A percentile compares a stretch with the other conserved stretches of the same genome.
Conservation (phyloP, 2,797 vertebrate genomes). For the Darevskia nairensis region DNA sequence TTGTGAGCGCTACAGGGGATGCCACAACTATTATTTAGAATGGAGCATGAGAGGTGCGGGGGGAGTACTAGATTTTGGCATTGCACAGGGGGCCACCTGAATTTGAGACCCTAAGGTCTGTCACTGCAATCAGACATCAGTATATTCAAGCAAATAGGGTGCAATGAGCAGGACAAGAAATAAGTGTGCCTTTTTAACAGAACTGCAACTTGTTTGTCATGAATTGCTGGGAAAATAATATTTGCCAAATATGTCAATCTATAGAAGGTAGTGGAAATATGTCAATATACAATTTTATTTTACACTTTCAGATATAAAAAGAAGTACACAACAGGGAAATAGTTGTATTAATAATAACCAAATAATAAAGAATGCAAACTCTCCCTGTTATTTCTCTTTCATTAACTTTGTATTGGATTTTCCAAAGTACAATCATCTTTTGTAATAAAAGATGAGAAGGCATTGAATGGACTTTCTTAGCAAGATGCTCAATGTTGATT, state of each 20-base stretch:
- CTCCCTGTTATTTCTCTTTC: not conserved
- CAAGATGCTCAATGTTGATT: not conserved
- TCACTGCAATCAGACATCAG: not conserved
- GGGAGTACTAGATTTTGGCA: too few relatives aligned
- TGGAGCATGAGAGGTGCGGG: too few relatives aligned
- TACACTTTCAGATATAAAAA: not conserved
- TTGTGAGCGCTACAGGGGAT: too few relatives aligned
- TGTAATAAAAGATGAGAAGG: constrained; percentile 2
- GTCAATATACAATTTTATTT: not conserved
- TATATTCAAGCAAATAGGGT: not conserved
- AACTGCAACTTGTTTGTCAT: accelerated
- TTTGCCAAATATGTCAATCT: not conserved
- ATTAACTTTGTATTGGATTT: not conserved
- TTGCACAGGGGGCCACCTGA: too few relatives aligned
- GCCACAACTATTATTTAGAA: too few relatives aligned
- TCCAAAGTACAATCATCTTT: not conserved
- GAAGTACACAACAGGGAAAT: not conserved
- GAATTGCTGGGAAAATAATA: not conserved
- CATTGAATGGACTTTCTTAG: not conserved
- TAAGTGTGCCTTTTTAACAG: not conserved
- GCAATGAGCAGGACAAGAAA: accelerated
- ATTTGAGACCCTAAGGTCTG: too few relatives aligned
- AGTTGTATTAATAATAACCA: not conserved
- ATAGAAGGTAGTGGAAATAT: accelerated
- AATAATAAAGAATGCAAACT: not conserved